Base-by-base conservation (phyloP, 1,140 invertebrate genomes). In the Brachionus angularis region DNA sequence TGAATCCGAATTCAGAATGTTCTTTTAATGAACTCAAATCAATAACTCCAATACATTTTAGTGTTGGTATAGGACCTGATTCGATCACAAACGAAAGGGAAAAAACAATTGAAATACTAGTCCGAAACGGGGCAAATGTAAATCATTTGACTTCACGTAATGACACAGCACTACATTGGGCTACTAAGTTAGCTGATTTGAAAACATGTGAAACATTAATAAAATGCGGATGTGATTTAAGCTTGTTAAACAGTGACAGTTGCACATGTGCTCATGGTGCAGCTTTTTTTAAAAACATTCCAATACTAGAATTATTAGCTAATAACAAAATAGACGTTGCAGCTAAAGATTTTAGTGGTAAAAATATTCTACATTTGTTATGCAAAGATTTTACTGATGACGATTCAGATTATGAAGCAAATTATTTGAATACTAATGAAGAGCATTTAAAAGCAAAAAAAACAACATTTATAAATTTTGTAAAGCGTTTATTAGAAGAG, bases 211-310 rank as follows among this genome's bases (percentile, higher is more conserved):
- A 67, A 50, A 18, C 62, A 4, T 31, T 67, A 23, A 16, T 67
- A 23, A 46, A 67, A 36, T 50, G 29, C 5, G 62, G 47, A 16
- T 10, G n/a, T 5, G 62, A 67, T 36, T 8, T 67, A 4, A 67
- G 47, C 21, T 14, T 33, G 18, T 25, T 67, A 21, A 67, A 67
- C 14, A 47, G 25, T 33, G 42, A 67, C 18, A 67, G 47, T 21
- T 67, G 62, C 23, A 67, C 62, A 33, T 67, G 62, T 47, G 62
- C 62, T 10, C 62, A 67, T 67, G 62, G 62, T 47, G 62, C 62
- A 12, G 62, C 62, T 23, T 67, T 18, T 67, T 67, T 47, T 23
- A 67, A 67, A 29, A 67, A 67, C 5, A 18, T 67, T 16, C 42
- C 42, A 16, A 47, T 67, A 27, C 25, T 67, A 16, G 42, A 67